Base-by-base conservation (phyloP, 2,888 invertebrate genomes). In the Agrochola lychnidis region DNA sequence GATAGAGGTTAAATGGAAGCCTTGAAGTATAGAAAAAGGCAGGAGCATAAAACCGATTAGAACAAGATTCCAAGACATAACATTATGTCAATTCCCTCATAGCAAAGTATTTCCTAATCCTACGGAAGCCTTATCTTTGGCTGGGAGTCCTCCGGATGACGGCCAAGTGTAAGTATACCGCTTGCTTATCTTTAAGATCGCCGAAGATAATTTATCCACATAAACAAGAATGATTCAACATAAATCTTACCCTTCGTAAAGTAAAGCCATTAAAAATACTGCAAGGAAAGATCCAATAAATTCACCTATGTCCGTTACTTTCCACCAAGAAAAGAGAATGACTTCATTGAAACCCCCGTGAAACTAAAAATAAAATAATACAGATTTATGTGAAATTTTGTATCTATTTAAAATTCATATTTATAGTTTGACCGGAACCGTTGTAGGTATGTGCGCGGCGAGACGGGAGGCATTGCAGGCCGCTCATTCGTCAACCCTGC, bases 271-370 rank as follows among this genome's bases (percentile, higher is more conserved):
- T 83, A 99, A 97, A 92, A 99, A 98, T 90, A 99, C 98, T 66
- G 98, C 98, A 84, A 99, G 95, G 97, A 99, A 99, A 7, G 99
- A 99, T 63, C 98, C 98, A 78, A 99, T 95, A 89, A 99, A 97
- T 78, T 98, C 98, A 64, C 98, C 98, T 74, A 97, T 93, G 36
- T 98, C 97, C 56, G 97, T 97, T 74, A 98, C 98, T 89, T 97
- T 97, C 99, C 99, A 99, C 94, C 97, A 97, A 75, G 98, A 97
- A 93, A 99, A 99, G 7, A 99, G 97, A 76, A 99, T 98, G 5
- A 97, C 97, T 94, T 98, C 98, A 53, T 94, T 91, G 88, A 97
- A 98, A 19, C 98, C 98, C 89, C 98, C 98, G 92, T 99, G 98
- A 94, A 99, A 99, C 97, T 98, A 95, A 95, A 98, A 98, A 94